Conservation (phyloP, 2,888 invertebrate genomes). For the Desoria tigrina region DNA sequence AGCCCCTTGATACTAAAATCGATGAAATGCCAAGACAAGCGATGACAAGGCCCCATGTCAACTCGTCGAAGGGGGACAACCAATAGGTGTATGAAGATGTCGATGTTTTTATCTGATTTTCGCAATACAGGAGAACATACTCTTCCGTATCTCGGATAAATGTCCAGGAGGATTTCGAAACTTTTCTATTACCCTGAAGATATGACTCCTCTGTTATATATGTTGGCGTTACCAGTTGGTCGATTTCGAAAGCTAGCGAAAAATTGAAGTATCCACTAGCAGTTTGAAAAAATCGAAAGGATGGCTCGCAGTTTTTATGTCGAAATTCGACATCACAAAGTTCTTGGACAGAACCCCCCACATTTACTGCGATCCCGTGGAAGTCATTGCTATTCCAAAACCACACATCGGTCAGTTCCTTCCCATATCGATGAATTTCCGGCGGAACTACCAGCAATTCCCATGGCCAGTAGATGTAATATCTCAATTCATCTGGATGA, state of each 20-base stretch:
- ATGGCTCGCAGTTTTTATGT: not conserved
- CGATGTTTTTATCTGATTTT: not conserved
- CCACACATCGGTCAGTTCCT: not conserved
- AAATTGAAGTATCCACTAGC: not conserved
- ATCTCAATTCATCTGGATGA: not conserved
- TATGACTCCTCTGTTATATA: not conserved
- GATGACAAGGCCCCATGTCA: not conserved
- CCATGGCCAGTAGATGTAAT: not conserved
- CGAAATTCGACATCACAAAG: not conserved
- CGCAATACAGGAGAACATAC: not conserved
- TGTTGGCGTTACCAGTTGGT: not conserved
- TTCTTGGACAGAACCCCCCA: not conserved
- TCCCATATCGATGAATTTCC: too few species aligned
- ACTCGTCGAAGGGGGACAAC: not conserved
- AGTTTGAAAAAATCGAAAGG: not conserved
- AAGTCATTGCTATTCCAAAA: not conserved
- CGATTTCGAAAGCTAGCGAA: not conserved
- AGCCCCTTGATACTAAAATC: not conserved
- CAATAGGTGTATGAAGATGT: constrained; percentile 1
- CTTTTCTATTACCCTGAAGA: not conserved
- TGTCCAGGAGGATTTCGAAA: not conserved
- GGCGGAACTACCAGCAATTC: too few species aligned
- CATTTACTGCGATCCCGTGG: not conserved
- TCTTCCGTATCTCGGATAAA: constrained; percentile 10
- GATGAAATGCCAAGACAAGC: not conserved